A percentile compares a stretch with the other conserved stretches of the same genome.
phyloP scores from a whole-genome alignment of 2,888 invertebrate species.

The Apodemia zela region DNA sequence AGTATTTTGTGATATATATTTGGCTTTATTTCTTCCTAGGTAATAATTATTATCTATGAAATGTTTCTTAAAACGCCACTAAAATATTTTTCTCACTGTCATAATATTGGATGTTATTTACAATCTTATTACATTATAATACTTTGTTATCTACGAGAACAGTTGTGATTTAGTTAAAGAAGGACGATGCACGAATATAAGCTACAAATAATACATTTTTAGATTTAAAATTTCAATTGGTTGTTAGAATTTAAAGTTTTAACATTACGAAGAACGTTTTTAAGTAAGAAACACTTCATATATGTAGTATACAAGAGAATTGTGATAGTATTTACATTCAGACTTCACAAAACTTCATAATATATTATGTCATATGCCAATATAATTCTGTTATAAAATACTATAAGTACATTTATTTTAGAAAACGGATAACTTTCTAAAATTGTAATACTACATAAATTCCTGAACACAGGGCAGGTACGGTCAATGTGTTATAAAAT shows the following conservation, averaged over 20 bases:
- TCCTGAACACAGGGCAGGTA: slow-evolving; percentile 79
- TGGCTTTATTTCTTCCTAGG: slow-evolving; percentile 56
- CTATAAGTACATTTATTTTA: slow-evolving; percentile 20
- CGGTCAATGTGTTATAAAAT: slow-evolving; percentile 52
- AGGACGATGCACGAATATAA: neutral
- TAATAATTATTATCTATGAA: slow-evolving; percentile 40
- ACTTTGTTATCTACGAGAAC: slow-evolving; percentile 1
- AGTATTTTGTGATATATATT: slow-evolving; percentile 61
- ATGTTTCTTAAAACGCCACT: slow-evolving; percentile 33
- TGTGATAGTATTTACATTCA: slow-evolving; percentile 68
- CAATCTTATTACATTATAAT: neutral
- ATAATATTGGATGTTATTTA: neutral
- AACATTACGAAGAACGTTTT: neutral
- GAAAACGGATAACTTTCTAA: slow-evolving; percentile 25
- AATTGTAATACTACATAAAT: slow-evolving; percentile 32
- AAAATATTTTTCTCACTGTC: neutral
- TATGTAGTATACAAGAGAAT: slow-evolving; percentile 35
- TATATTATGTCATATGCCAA: slow-evolving; percentile 25
- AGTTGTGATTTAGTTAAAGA: neutral
- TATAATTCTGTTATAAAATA: slow-evolving; percentile 11
- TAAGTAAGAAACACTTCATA: slow-evolving; percentile 33
- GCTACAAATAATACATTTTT: neutral
- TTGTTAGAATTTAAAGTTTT: too few relatives aligned
- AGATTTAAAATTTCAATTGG: slow-evolving; percentile 1
- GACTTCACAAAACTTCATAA: slow-evolving; percentile 50